Percentiles rank a stretch among this genome's conserved stretches.
Conservation (phyloP, 2,888 invertebrate genomes). For the Ormyrus nitidulus region DNA sequence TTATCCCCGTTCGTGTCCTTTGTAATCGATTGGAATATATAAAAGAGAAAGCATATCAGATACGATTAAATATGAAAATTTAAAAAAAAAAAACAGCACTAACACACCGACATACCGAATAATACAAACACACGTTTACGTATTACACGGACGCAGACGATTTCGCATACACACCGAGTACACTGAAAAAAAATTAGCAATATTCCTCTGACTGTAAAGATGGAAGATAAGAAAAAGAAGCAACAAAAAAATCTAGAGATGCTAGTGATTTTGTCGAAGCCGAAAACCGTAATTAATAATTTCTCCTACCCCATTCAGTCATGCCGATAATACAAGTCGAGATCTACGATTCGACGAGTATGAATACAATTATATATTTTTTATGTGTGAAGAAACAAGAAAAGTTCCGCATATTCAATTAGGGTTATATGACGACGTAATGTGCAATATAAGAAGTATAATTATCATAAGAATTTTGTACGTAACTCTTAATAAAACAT, state of each 20-base stretch:
- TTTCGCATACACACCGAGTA: neutral
- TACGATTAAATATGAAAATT: slow-evolving; percentile 15
- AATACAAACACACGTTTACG: neutral
- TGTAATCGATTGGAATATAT: slow-evolving; percentile 41
- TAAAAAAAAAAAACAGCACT: slow-evolving; percentile 1
- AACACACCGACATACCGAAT: neutral
- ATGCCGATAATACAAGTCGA: neutral
- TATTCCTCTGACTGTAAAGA: slow-evolving; percentile 30
- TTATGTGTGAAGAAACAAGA: slow-evolving; percentile 40
- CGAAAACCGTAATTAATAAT: slow-evolving; percentile 1
- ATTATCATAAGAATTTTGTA: slow-evolving; percentile 57
- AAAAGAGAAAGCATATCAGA: slow-evolving; percentile 53
- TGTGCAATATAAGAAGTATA: slow-evolving; percentile 48
- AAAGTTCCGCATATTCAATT: slow-evolving; percentile 49
- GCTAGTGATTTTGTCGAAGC: slow-evolving; percentile 18
- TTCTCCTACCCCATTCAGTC: slow-evolving; percentile 34
- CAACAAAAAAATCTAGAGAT: slow-evolving; percentile 24
- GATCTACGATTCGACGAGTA: slow-evolving; percentile 30
- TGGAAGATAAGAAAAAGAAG: slow-evolving; percentile 27
- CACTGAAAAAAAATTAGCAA: slow-evolving; percentile 27
- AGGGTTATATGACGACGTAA: slow-evolving; percentile 36
- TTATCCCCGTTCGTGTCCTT: slow-evolving; percentile 41
- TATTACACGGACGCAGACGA: neutral
- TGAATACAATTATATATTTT: slow-evolving; percentile 42
- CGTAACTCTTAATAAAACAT: slow-evolving; percentile 57